Evolutionary conservation across 2,797 vertebrate species (phyloP), one percentile per base, ranked within the genome.

Genomic region (Malurus leucopterus): DNA sequence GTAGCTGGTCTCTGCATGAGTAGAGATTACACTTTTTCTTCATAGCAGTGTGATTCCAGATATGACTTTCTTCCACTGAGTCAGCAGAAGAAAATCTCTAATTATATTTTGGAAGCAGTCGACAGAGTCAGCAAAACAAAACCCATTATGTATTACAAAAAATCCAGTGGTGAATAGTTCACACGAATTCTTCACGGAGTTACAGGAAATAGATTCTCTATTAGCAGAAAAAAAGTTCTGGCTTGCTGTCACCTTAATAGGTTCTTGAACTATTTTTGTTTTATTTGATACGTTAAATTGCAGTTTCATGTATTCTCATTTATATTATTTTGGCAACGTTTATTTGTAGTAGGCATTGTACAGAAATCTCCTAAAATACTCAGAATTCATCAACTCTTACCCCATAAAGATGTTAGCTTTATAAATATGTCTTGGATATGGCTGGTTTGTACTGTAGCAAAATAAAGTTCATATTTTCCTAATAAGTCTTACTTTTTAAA

Each of bases 111-210:
- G 36, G 55, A 47, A 50, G 53, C 54, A 94, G 84, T 67, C 53
- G 83, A 94, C 20, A 86, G 77, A 80, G 59, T 92, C 88, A 95
- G 89, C 91, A 95, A 88, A 92, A 94, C 59, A 93, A 90, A 85
- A 86, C 18, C 86, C 51, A 59, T 90, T 85, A 85, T 32, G 30
- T 81, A 78, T 87, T 87, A 74, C n/a, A 74, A 81, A 91, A 91
- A 62, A 61, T 29, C 51, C 72, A 83, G 47, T 54, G 50, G 63
- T 18, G 50, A 91, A 64, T 36, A 73, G 40, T 21, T 86, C 38
- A 44, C 0, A 0, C 14, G 79, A 76, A 81, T 79, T 92, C 24
- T 91, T 88, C 69, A 55, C 0, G 8, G 63, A 89, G 34, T 81
- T 92, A 75, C 41, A 86, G 50, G 73, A 92, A 88, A 86, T 12